Evolutionary conservation across 2,888 invertebrate species (phyloP), one percentile per base, ranked within the genome.

Genomic region (Apotomis capreana): DNA sequence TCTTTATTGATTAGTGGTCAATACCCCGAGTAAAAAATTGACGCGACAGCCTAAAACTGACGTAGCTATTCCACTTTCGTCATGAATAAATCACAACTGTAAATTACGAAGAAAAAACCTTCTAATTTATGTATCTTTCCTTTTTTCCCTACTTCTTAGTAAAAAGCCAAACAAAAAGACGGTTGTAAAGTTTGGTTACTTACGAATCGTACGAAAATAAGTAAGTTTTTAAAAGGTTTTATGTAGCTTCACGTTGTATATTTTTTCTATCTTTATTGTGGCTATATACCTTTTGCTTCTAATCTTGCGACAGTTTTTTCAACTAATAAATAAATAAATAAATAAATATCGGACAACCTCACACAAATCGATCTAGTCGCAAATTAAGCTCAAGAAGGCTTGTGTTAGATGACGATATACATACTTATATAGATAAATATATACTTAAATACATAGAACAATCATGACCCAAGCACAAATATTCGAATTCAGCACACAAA

Each of bases 51-150:
- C 9, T 49, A 49, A 49, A 8, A 10, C 10, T 9, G 5, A 3
- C 9, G 46, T 9, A 5, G 8, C 9, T 51, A 6, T 49, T 73
- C 62, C 57, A 84, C 83, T 81, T 77, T 78, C 75, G 74, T 78
- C 77, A 81, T 84, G 82, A 85, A 84, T 85, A 85, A 83, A 84
- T 85, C 83, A 82, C 78, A 58, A 15, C 26, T 44, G 37, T 37
- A 49, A 36, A 15, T 57, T 57, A 74, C 69, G 60, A 76, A 78
- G 78, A 78, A 81, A 79, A 5, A 74, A 80, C 79, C 78, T 76
- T 78, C 78, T 78, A 78, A 81, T 83, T 81, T 77, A 77, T 79
- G 78, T 79, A 75, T 9, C 6, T 59, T 26, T 76, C 75, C 69
- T 68, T 77, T 77, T 76, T 81, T 82, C 78, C 78, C 76, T 78